A percentile compares a stretch with the other conserved stretches of the same genome.
Evolutionary conservation across 2,797 vertebrate species (phyloP).

Genomic region (Chaunax sp.): DNA sequence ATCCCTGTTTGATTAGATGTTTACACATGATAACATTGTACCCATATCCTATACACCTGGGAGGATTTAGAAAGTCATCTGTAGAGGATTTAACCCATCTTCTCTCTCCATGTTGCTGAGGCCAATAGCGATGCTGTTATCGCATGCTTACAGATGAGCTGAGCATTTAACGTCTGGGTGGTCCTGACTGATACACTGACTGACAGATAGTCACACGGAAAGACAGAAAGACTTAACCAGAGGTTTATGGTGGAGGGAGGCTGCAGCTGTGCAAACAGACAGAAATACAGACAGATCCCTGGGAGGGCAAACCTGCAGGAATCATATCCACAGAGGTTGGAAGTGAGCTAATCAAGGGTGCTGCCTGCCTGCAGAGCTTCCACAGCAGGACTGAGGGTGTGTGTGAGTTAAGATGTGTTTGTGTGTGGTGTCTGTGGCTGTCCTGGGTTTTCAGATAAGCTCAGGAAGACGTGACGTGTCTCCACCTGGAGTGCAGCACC

Average conservation of each 20-base stretch:
- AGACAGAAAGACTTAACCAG: not conserved
- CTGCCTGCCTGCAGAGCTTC: slow-evolving; percentile 56
- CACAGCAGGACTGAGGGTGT: slow-evolving; percentile 38
- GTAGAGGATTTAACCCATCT: slow-evolving; percentile 27
- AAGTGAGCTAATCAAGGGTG: slow-evolving; percentile 66
- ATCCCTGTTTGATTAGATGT: slow-evolving; percentile 30
- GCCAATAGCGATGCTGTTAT: slow-evolving; percentile 24
- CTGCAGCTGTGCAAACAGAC: slow-evolving; percentile 32
- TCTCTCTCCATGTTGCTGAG: slow-evolving; percentile 9
- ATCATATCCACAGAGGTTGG: slow-evolving; percentile 57
- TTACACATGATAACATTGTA: slow-evolving; percentile 18
- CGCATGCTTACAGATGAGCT: slow-evolving; percentile 43
- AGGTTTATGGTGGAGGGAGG: slow-evolving; percentile 14
- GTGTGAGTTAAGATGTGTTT: slow-evolving; percentile 16
- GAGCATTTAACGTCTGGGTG: slow-evolving; percentile 17
- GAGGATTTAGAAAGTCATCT: slow-evolving; percentile 43
- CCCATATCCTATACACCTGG: not conserved
- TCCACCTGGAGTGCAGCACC: slow-evolving; percentile 57
- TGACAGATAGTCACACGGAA: slow-evolving; percentile 18
- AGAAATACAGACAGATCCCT: slow-evolving; percentile 34
- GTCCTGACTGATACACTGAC: slow-evolving; percentile 6
- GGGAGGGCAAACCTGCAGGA: slow-evolving; percentile 54
- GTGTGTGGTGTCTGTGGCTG: slow-evolving; percentile 23
- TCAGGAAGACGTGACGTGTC: slow-evolving; percentile 45
- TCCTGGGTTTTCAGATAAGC: slow-evolving; percentile 72